Evolutionary conservation across 2,113 vertebrate genomes (phyloP).

Genomic region (Macrotis lagotis): DNA sequence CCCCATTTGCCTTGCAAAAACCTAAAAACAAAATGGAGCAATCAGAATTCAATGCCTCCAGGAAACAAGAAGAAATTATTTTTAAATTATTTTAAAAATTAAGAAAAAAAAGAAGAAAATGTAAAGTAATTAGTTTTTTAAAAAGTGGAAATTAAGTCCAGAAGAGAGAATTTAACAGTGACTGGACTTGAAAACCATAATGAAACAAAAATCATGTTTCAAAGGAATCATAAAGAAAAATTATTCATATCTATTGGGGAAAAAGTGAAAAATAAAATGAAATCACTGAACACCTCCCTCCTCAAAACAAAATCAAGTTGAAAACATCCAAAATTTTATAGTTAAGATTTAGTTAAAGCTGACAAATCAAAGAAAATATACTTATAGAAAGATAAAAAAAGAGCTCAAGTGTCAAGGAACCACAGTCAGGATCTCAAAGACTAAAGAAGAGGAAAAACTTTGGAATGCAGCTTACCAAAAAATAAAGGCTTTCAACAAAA

Average conservation of each 20-base stretch:
- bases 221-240: not conserved
- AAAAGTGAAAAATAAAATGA: not conserved
- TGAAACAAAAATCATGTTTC: not conserved
- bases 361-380: not conserved
- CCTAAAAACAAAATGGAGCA: not conserved
- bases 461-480: not conserved
- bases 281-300: not conserved
- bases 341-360: not conserved
- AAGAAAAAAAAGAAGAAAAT: not conserved
- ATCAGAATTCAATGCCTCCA: not conserved
- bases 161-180: not conserved
- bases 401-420: not conserved
- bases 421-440: not conserved
- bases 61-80: not conserved
- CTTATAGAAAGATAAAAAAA: not conserved
- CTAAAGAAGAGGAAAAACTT: not conserved
- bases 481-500: not conserved
- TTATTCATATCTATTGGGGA: not conserved
- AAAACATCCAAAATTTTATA: not conserved
- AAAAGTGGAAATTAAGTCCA: not conserved
- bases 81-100: not conserved
- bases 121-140: not conserved
- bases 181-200: not conserved
- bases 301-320: not conserved
- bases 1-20: no score